Conservation (phyloP, 2,113 vertebrate species). For the Prolemur simus region DNA sequence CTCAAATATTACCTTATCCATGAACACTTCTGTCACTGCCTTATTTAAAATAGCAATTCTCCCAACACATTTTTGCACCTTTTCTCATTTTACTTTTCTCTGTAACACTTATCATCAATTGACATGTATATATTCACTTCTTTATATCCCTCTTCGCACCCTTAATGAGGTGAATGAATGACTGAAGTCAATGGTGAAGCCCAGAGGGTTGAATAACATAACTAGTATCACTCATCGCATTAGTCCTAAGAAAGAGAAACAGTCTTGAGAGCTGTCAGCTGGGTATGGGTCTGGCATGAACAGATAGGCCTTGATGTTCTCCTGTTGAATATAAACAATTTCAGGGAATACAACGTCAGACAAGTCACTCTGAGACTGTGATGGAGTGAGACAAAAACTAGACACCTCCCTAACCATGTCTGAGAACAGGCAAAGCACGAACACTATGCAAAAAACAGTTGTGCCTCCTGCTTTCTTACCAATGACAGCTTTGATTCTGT, state of each 20-base stretch:
- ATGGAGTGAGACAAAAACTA: neutral
- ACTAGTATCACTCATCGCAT: neutral
- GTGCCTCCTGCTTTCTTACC: neutral
- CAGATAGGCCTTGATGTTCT: neutral
- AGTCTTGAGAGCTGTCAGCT: slow-evolving; percentile 27
- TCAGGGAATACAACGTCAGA: neutral
- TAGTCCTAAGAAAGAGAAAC: neutral
- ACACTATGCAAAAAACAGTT: neutral
- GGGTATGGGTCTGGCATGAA: neutral
- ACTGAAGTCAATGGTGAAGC: neutral
- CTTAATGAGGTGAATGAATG: neutral
- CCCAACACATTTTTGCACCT: neutral
- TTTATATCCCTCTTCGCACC: neutral
- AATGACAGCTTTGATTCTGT: neutral
- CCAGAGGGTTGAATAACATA: neutral
- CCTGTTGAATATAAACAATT: neutral
- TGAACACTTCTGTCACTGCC: neutral
- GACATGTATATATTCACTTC: neutral
- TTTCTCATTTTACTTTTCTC: neutral
- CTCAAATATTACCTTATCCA: neutral
- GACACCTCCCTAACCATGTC: neutral
- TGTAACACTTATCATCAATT: neutral
- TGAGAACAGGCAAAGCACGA: neutral
- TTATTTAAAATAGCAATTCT: neutral
- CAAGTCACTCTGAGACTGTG: neutral